Conservation (phyloP, 2,888 invertebrate species). For the Protonemura montana region DNA sequence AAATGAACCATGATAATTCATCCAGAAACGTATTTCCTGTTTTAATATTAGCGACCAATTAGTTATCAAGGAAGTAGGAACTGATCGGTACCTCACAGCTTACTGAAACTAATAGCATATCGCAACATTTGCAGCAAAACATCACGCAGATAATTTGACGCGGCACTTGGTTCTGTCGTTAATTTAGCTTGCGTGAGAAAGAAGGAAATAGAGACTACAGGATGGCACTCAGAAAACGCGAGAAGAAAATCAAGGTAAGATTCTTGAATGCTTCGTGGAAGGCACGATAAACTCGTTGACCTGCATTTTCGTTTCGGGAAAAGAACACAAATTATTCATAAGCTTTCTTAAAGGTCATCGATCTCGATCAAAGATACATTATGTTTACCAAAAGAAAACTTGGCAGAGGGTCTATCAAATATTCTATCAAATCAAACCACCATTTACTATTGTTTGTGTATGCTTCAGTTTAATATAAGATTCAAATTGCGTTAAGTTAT, state of each 20-base stretch:
- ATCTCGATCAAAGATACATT: not conserved
- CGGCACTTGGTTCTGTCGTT: not conserved
- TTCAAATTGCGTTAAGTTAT: not conserved
- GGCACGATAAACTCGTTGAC: not conserved
- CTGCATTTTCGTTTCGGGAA: not conserved
- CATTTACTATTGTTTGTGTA: not conserved
- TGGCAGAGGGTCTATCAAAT: not conserved
- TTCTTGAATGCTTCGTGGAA: not conserved
- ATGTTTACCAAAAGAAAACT: not conserved
- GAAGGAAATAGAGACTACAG: not conserved
- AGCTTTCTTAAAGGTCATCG: not conserved
- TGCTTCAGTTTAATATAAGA: not conserved
- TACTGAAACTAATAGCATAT: too few relatives aligned
- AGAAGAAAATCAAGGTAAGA: conserved; percentile 23
- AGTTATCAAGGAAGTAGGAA: too few relatives aligned
- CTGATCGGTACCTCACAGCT: too few relatives aligned
- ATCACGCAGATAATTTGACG: too few relatives aligned
- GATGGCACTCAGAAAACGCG: conserved; percentile 25
- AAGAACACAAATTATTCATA: not conserved
- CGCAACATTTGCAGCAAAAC: too few relatives aligned
- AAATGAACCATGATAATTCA: too few relatives aligned
- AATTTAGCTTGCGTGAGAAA: not conserved
- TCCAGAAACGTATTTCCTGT: too few relatives aligned
- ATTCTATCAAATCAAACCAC: not conserved
- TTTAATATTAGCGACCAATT: too few relatives aligned